A percentile compares a stretch with the other conserved stretches of the same genome.
Conservation (phyloP, 2,113 vertebrate genomes). For the Sceloporus undulatus region DNA sequence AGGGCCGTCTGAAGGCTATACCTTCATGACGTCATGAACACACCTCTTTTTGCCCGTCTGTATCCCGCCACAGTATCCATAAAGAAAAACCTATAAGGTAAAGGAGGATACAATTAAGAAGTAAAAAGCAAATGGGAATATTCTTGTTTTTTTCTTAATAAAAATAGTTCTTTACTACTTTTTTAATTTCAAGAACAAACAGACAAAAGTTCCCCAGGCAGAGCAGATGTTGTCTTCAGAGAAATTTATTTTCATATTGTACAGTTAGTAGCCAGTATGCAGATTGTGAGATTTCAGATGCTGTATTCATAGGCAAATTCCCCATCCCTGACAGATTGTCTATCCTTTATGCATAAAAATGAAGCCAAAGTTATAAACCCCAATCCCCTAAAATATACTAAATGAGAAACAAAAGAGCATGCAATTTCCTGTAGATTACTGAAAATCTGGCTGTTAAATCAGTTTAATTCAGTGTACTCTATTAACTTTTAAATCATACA, state of each 20-base stretch:
- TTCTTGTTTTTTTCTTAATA: constrained; percentile 1
- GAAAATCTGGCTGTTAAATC: not conserved
- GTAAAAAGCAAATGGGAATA: not conserved
- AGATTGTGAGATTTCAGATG: constrained; percentile 17
- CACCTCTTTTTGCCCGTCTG: too few species aligned
- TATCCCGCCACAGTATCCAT: not conserved
- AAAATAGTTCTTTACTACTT: constrained; percentile 15
- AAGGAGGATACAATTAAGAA: not conserved
- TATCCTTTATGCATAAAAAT: too few species aligned
- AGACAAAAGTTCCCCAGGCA: constrained; percentile 5
- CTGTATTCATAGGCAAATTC: not conserved
- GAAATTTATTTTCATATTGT: constrained; percentile 36
- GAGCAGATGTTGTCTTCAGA: not conserved
- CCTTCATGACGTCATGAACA: too few species aligned
- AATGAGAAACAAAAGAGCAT: not conserved
- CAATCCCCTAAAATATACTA: not conserved
- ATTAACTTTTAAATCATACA: not conserved
- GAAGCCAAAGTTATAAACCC: too few species aligned
- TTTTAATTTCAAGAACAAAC: not conserved
- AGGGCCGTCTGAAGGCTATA: too few species aligned
- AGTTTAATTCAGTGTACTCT: not conserved
- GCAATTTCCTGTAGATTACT: not conserved
- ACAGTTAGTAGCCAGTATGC: not conserved
- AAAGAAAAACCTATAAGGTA: constrained; percentile 39
- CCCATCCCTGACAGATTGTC: not conserved